Percentiles rank a stretch among this genome's conserved stretches.
phyloP scores from a whole-genome alignment of 2,113 vertebrate genomes.

The Gymnorhina tibicen region DNA sequence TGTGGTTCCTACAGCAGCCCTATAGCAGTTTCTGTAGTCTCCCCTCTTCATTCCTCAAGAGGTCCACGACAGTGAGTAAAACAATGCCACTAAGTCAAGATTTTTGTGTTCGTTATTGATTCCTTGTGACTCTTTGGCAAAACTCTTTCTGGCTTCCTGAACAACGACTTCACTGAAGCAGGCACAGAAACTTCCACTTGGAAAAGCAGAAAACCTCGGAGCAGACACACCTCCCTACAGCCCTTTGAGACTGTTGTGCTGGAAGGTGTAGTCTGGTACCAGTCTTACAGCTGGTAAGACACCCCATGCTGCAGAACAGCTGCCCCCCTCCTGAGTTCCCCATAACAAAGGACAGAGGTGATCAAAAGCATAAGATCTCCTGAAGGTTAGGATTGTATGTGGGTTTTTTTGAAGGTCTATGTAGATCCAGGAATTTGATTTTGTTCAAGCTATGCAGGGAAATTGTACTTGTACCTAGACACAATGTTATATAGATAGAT shows the following conservation, averaged over 20 bases:
- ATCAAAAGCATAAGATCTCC: background rate
- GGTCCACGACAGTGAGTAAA: background rate
- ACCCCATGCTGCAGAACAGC: background rate
- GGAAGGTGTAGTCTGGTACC: background rate
- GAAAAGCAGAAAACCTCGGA: background rate
- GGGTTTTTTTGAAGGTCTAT: background rate
- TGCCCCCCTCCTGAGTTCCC: fast-evolving
- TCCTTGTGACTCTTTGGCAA: background rate
- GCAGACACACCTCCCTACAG: background rate
- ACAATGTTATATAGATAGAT: background rate
- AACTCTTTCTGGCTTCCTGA: background rate
- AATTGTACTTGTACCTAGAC: background rate
- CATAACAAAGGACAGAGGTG: background rate
- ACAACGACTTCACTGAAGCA: background rate
- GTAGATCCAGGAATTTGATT: background rate
- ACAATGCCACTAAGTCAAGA: background rate
- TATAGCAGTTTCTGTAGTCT: background rate
- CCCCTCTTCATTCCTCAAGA: background rate
- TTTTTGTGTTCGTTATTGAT: background rate
- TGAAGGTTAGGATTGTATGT: background rate
- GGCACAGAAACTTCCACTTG: background rate
- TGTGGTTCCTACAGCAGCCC: background rate
- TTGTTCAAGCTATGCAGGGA: background rate
- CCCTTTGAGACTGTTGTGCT: background rate
- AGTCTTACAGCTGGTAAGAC: background rate